Percentiles rank a stretch among this genome's conserved stretches.
These are phyloP conservation scores for Drosophila algonquin DNA, from an alignment of 2,888 invertebrate genomes.

Conservation along the genomic window DNA sequence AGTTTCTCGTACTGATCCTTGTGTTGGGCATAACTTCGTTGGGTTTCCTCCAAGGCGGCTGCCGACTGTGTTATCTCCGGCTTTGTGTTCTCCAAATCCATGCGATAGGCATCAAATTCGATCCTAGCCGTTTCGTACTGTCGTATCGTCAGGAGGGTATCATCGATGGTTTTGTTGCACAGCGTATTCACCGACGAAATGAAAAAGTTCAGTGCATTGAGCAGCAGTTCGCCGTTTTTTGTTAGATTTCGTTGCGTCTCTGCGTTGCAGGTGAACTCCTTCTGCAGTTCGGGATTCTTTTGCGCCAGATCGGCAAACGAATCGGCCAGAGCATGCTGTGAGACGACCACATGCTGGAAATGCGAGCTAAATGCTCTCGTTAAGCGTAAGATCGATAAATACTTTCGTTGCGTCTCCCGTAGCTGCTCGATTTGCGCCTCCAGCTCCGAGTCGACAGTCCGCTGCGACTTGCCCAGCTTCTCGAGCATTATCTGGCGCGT, in stretches of 20 bases:
- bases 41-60: constrained; percentile 92
- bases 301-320: constrained; percentile 97
- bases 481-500: constrained; percentile 98
- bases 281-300: constrained; percentile 97
- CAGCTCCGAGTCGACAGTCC: constrained; percentile 95
- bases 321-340: constrained; percentile 94
- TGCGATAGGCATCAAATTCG: constrained; percentile 98
- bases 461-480: constrained; percentile 96
- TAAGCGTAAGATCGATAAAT: constrained; percentile 93
- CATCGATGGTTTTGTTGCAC: constrained; percentile 99
- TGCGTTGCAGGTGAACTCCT: constrained; percentile 97
- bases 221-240: constrained; percentile 95
- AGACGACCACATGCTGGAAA: constrained; percentile 93
- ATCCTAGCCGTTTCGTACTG: constrained; percentile 90
- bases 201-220: constrained; percentile 98
- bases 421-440: constrained; percentile 97
- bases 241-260: constrained; percentile 97
- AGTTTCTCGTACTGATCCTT: constrained; percentile 96
- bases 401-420: constrained; percentile 97
- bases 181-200: constrained; percentile 97
- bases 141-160: constrained; percentile 89
- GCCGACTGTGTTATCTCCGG: constrained; percentile 85
- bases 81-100: constrained; percentile 94
- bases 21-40: constrained; percentile 92
- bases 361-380: constrained; percentile 94